These are phyloP conservation scores for Penaeus indicus DNA, from an alignment of 1,140 invertebrate genomes.

Conservation along the genomic window DNA sequence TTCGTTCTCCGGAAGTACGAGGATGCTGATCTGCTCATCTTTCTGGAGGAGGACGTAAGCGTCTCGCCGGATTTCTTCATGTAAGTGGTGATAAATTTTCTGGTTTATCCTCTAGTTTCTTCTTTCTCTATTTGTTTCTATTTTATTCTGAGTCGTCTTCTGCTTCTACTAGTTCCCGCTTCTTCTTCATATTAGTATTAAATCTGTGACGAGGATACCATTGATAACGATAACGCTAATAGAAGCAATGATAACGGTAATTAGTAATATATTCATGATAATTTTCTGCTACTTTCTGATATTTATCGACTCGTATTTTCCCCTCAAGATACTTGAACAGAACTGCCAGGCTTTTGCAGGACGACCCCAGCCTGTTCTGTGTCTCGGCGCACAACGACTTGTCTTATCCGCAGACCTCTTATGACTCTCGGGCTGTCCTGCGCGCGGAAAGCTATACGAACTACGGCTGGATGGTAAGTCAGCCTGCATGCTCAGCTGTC, in stretches of 20 bases:
- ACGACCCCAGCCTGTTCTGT: constrained; percentile 50
- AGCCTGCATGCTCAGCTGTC: too few species aligned
- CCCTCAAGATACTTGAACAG: constrained; percentile 52
- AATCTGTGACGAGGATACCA: too few species aligned
- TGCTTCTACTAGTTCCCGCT: background rate
- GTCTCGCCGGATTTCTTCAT: constrained; percentile 60
- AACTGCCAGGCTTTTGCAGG: constrained; percentile 43
- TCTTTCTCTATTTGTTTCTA: background rate
- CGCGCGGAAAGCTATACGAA: constrained; percentile 57
- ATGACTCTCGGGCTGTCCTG: constrained; percentile 39
- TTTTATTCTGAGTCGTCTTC: constrained; percentile 15
- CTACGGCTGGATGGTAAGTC: constrained; percentile 63
- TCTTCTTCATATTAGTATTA: too few species aligned
- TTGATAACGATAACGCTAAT: too few species aligned
- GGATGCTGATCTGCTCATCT: constrained; percentile 47
- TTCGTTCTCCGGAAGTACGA: constrained; percentile 20
- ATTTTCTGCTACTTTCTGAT: background rate
- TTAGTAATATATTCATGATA: too few species aligned
- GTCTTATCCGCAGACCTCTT: constrained; percentile 53
- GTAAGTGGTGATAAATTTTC: constrained; percentile 8
- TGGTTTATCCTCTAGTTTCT: background rate
- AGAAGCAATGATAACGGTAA: too few species aligned
- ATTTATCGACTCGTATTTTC: background rate
- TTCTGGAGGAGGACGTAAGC: constrained; percentile 55
- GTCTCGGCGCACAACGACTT: constrained; percentile 62